Conservation (phyloP, 2,113 vertebrate species). For the Pseudopodoces humilis region DNA sequence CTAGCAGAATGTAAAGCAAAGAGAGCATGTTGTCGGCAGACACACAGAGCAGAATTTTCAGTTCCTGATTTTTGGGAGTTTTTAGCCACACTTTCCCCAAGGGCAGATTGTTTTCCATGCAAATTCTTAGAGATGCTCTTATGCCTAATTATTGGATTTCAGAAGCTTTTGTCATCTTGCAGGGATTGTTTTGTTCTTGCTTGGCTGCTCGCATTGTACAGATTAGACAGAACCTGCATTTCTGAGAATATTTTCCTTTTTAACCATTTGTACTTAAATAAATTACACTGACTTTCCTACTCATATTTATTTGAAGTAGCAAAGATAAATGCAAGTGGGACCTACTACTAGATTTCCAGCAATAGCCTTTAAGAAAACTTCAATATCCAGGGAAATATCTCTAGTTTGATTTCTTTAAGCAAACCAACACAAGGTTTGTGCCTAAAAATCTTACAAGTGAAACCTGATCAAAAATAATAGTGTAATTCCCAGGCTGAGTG, state of each 20-base stretch:
- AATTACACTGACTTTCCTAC: not conserved
- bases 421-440: not conserved
- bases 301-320: not conserved
- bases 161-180: slow-evolving; percentile 58
- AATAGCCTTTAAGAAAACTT: slow-evolving; percentile 25
- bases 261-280: not conserved
- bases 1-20: not conserved
- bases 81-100: slow-evolving; percentile 30
- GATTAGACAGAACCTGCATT: slow-evolving; percentile 46
- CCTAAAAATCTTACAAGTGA: slow-evolving; percentile 12
- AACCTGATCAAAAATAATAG: slow-evolving; percentile 5
- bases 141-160: slow-evolving; percentile 41
- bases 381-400: not conserved
- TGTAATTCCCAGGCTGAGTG: not conserved
- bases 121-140: slow-evolving; percentile 26
- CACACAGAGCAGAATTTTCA: not conserved
- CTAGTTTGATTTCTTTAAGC: slow-evolving; percentile 3
- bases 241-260: slow-evolving; percentile 32
- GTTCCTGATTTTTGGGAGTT: not conserved
- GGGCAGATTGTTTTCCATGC: not conserved
- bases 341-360: not conserved
- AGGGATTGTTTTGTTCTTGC: slow-evolving; percentile 46
- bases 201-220: slow-evolving; percentile 30
- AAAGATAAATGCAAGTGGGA: not conserved
- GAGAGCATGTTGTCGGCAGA: fast-evolving